Percentiles rank a stretch among this genome's conserved stretches.
Conservation (phyloP, 2,113 vertebrate genomes). For the Apodemus sylvaticus region DNA sequence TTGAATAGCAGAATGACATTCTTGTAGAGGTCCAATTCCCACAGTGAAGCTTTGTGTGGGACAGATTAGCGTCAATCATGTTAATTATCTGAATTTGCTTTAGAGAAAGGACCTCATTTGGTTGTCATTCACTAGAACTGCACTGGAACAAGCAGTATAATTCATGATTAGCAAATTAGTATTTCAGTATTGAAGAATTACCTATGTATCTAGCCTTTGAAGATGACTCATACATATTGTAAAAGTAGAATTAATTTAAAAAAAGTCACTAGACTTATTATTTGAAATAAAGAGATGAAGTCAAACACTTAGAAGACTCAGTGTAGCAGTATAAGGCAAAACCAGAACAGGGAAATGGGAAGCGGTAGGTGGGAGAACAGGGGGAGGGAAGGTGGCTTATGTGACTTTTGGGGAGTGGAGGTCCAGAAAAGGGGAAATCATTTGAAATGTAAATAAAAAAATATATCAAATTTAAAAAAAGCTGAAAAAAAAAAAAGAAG, state of each 20-base stretch:
- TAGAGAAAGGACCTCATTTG: constrained; percentile 8
- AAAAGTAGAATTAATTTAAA: constrained; percentile 12
- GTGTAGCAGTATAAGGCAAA: too few relatives aligned
- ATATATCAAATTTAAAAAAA: too few relatives aligned
- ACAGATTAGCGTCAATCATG: not conserved
- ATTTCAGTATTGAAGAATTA: not conserved
- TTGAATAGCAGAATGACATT: not conserved
- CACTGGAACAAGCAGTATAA: constrained; percentile 1
- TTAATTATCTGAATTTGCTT: not conserved
- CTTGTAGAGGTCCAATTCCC: not conserved
- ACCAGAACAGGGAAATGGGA: too few relatives aligned
- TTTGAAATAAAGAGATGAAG: constrained; percentile 25
- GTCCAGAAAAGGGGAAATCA: too few relatives aligned
- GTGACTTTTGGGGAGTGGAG: too few relatives aligned
- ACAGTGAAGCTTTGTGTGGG: not conserved
- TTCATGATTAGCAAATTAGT: constrained; percentile 8
- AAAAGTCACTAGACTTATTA: not conserved
- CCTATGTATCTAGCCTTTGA: not conserved
- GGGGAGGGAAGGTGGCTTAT: too few relatives aligned
- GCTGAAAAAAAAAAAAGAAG: too few relatives aligned
- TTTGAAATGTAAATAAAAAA: too few relatives aligned
- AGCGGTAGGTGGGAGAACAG: too few relatives aligned
- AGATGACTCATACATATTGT: not conserved
- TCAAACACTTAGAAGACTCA: not conserved
- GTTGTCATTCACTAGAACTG: not conserved